phyloP scores from a whole-genome alignment of 2,888 invertebrate genomes.

The Ectemnius continuus region DNA sequence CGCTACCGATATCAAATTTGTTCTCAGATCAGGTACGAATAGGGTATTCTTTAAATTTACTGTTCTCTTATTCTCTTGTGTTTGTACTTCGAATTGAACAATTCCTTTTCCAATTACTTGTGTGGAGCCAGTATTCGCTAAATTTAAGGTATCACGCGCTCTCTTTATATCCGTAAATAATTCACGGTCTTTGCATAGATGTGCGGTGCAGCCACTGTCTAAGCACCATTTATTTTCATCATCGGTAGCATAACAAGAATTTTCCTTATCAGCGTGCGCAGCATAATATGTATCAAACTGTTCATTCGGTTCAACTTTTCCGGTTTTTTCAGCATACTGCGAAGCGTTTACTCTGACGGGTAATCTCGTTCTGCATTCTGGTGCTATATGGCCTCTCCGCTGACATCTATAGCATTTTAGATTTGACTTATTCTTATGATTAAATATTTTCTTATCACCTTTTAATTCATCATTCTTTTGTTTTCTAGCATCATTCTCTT shows the following conservation, averaged over 20 bases:
- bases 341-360: background rate
- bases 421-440: background rate
- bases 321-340: background rate
- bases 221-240: background rate
- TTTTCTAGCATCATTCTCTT: background rate
- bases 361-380: background rate
- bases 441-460: background rate
- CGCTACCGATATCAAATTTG: slow-evolving; percentile 2
- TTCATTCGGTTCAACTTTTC: background rate
- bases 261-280: background rate
- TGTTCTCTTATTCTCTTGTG: too few species aligned
- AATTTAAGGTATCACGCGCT: background rate
- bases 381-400: background rate
- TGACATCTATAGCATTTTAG: slow-evolving; percentile 5
- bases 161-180: background rate
- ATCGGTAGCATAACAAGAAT: background rate
- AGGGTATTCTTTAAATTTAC: too few species aligned
- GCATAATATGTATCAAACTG: background rate
- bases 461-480: background rate
- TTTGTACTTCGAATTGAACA: too few species aligned
- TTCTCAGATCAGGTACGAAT: background rate
- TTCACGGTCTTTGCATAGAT: slow-evolving; percentile 7
- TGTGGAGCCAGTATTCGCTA: too few species aligned
- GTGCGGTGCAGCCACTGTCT: slow-evolving; percentile 14
- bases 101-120: too few species aligned